Base-by-base conservation (phyloP, 2,888 invertebrate species). In the Lycocerus yunnanus region DNA sequence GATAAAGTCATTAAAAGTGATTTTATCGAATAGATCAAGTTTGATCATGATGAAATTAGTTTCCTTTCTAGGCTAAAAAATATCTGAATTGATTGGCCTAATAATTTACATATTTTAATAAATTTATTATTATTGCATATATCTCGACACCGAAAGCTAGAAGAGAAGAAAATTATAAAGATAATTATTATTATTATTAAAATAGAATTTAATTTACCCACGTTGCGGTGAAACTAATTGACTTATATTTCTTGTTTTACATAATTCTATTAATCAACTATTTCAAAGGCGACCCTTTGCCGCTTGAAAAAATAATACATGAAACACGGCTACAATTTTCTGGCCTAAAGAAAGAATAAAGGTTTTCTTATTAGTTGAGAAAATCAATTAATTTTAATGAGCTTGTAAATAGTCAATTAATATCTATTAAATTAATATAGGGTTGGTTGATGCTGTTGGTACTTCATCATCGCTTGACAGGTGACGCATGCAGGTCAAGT, bases 401-500 rank as follows among this genome's bases (percentile, higher is more conserved):
- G n/a, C 43, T 43, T 43, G 43, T 43, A 43, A 43, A 43, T 43
- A 43, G 43, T 43, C 43, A 43, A 43, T 43, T 43, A 43, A 43
- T n/a, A 43, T 43, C 43, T 43, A 43, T 21, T 21, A 43, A 43
- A 43, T 43, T 43, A 43, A 43, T 43, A 43, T 43, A 43, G 43
- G 43, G 43, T 43, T 43, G 43, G 43, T 58, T 71, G 71, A 71
- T 71, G 71, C 71, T 67, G 71, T 70, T 24, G 60, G 68, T 60
- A 58, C 72, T 72, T 68, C 68, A 72, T 72, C 72, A 72, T 68
- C 63, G 21, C 72, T 66, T 69, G 72, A 72, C 72, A 68, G 24
- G 14, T 72, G 65, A 72, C 72, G 72, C 68, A 72, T 72, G 68
- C 71, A 68, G 72, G 68, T 68, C 68, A 69, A 68, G 68, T 69